phyloP scores from a whole-genome alignment of 2,797 vertebrate species.

The Amazonetta brasiliensis region DNA sequence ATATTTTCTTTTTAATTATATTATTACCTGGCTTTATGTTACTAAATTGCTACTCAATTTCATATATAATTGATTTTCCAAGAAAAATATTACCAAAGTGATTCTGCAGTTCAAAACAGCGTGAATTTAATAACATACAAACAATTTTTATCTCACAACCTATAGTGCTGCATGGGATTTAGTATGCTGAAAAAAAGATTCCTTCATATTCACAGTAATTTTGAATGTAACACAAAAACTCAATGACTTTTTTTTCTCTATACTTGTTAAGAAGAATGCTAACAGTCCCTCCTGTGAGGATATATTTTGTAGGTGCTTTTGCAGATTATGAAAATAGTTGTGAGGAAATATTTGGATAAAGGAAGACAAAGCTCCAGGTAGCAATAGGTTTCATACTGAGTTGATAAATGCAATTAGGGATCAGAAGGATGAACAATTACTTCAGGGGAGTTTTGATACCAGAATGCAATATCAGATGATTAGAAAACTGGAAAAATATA shows the following conservation, averaged over 20 bases:
- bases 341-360: conserved; percentile 60
- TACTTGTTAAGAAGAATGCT: conserved; percentile 33
- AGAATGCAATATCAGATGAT: conserved; percentile 62
- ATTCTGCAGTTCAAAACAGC: conserved; percentile 69
- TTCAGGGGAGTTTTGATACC: conserved; percentile 54
- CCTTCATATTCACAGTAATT: conserved; percentile 43
- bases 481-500: conserved; percentile 49
- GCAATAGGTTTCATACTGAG: conserved; percentile 57
- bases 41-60: conserved; percentile 81
- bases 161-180: conserved; percentile 58
- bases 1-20: conserved; percentile 85
- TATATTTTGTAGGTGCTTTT: conserved; percentile 46
- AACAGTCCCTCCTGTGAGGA: conserved; percentile 32
- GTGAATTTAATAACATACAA: conserved; percentile 70
- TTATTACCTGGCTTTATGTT: conserved; percentile 81
- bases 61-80: conserved; percentile 81
- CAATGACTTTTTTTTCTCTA: conserved; percentile 9
- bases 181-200: neutral
- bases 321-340: conserved; percentile 65
- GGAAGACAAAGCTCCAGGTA: conserved; percentile 61
- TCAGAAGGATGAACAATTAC: conserved; percentile 67
- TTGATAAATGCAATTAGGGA: conserved; percentile 71
- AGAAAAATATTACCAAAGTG: conserved; percentile 72
- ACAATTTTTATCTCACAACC: conserved; percentile 65
- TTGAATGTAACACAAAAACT: conserved; percentile 37